Evolutionary conservation across 2,113 vertebrate genomes (phyloP).

Genomic region (Cololabis saira): DNA sequence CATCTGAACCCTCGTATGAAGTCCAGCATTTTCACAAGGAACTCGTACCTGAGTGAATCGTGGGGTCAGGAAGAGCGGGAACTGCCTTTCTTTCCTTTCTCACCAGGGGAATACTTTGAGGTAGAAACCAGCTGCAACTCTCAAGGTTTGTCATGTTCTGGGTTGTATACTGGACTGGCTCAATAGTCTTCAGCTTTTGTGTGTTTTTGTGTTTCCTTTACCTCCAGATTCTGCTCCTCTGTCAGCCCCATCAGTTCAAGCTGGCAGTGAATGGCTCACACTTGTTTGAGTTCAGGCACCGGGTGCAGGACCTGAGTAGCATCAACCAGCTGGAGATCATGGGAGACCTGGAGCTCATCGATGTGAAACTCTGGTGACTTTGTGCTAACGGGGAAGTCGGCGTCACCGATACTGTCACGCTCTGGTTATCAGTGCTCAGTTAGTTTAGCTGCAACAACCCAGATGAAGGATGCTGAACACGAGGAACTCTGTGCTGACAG

Average conservation of each 20-base stretch:
- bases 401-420: background rate
- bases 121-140: constrained; percentile 66
- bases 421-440: constrained; percentile 37
- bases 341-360: constrained; percentile 87
- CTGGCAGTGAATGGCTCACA: constrained; percentile 93
- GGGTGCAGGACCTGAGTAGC: constrained; percentile 89
- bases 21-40: constrained; percentile 87
- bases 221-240: constrained; percentile 89
- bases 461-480: constrained; percentile 7
- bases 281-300: constrained; percentile 90
- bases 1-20: constrained; percentile 92
- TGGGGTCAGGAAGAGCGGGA: constrained; percentile 94
- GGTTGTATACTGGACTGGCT: background rate
- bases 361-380: constrained; percentile 87
- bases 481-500: background rate
- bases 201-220: background rate
- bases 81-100: constrained; percentile 89
- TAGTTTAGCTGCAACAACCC: constrained; percentile 38
- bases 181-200: background rate
- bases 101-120: constrained; percentile 96
- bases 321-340: constrained; percentile 86
- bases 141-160: fast-evolving
- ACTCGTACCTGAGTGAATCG: constrained; percentile 89
- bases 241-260: constrained; percentile 89
- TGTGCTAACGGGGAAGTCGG: background rate